Evolutionary conservation across 2,797 vertebrate genomes (phyloP).

Genomic region (Crypturellus tataupa): DNA sequence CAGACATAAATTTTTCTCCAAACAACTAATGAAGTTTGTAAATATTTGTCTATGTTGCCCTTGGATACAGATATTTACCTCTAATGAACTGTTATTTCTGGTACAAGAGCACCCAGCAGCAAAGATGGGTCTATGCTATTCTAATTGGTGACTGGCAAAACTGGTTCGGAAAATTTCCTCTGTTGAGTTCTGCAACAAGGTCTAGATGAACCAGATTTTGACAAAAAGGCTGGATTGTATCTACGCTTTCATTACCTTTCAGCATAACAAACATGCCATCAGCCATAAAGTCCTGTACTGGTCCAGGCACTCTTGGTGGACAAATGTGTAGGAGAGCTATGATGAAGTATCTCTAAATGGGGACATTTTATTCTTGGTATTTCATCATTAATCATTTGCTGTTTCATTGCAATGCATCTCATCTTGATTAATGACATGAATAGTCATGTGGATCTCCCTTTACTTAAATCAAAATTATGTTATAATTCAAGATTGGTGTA

Average conservation of each 20-base stretch:
- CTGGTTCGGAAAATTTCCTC: neutral
- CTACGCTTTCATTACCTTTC: neutral
- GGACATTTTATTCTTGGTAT: conserved; percentile 1
- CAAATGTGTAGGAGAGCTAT: neutral
- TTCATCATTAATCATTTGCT: conserved; percentile 37
- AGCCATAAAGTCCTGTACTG: neutral
- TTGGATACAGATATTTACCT: neutral
- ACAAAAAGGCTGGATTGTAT: neutral
- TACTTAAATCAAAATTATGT: conserved; percentile 35
- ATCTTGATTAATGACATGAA: conserved; percentile 43
- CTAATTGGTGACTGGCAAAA: neutral
- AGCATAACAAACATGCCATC: neutral
- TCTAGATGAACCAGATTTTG: neutral
- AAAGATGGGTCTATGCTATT: neutral
- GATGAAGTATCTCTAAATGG: neutral
- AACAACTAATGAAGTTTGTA: neutral
- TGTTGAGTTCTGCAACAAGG: neutral
- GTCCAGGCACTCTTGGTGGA: neutral
- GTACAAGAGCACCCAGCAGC: neutral
- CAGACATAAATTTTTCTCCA: neutral
- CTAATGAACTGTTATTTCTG: neutral
- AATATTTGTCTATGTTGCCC: neutral
- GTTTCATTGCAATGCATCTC: conserved; percentile 32
- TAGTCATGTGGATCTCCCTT: conserved; percentile 26
- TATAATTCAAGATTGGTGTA: conserved; percentile 22